Percentiles rank a stretch among this genome's conserved stretches.
Evolutionary conservation across 2,888 invertebrate genomes (phyloP).

Genomic region (Palloptera scutellata): DNA sequence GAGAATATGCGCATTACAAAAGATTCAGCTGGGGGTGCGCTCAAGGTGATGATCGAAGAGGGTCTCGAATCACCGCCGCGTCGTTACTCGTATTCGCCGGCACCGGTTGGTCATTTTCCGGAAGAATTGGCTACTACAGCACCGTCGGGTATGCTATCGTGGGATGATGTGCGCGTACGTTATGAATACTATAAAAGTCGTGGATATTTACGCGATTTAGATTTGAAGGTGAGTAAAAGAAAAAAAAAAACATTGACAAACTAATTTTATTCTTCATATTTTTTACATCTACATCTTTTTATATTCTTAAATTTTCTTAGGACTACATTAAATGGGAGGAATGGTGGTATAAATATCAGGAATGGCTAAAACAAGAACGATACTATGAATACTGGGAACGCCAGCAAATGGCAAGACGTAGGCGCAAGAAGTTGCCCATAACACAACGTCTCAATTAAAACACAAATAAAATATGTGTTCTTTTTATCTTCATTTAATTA

Average conservation of each 20-base stretch:
- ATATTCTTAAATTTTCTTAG: conserved; percentile 52
- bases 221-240: conserved; percentile 56
- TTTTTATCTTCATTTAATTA: too few relatives aligned
- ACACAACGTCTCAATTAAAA: conserved; percentile 62
- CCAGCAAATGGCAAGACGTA: conserved; percentile 61
- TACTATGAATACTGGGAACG: conserved; percentile 65
- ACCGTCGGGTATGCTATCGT: conserved; percentile 76
- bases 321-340: conserved; percentile 94
- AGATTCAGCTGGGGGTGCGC: conserved; percentile 74
- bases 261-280: conserved; percentile 7
- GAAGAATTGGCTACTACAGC: conserved; percentile 79
- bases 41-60: conserved; percentile 80
- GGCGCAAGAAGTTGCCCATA: conserved; percentile 64
- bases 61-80: conserved; percentile 70
- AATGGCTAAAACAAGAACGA: conserved; percentile 78
- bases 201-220: conserved; percentile 79
- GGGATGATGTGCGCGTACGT: conserved; percentile 88
- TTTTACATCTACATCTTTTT: background rate
- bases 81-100: conserved; percentile 69
- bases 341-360: conserved; percentile 91
- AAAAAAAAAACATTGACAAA: background rate
- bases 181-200: conserved; percentile 90
- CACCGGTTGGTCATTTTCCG: conserved; percentile 80
- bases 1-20: conserved; percentile 88
- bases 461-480: too few relatives aligned